Conservation (phyloP, 53 echinoderm and acorn worm genomes). For the Hippasteria phrygiana region DNA sequence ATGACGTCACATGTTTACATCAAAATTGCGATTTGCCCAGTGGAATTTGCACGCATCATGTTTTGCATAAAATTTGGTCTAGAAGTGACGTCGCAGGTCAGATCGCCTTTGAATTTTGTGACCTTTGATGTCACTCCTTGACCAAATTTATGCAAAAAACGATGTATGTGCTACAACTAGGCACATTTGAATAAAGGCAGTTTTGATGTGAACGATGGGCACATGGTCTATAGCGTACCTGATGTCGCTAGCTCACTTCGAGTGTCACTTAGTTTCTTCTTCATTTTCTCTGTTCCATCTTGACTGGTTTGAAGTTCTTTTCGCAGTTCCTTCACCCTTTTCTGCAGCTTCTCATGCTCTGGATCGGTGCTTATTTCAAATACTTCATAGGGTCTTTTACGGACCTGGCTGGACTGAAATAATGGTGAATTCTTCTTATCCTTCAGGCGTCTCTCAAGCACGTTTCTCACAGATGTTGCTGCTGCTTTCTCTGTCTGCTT, state of each 20-base stretch:
- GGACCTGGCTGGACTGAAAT: neutral
- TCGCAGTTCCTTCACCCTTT: neutral
- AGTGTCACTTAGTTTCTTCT: neutral
- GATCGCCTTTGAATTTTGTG: no score
- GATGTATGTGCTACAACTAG: no score
- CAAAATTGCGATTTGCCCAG: no score
- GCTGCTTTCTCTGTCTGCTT: conserved; percentile 12
- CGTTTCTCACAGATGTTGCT: neutral
- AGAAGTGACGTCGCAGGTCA: no score
- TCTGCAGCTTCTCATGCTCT: neutral
- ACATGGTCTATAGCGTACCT: no score
- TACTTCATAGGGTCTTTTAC: conserved; percentile 8
- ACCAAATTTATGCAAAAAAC: no score
- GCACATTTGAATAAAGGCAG: no score
- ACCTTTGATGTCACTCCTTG: no score
- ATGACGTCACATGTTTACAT: no score
- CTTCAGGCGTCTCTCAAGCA: conserved; percentile 18
- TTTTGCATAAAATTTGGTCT: no score
- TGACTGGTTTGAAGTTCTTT: conserved; percentile 7
- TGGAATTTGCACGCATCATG: no score
- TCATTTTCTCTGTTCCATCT: conserved; percentile 12
- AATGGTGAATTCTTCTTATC: neutral
- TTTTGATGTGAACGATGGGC: no score
- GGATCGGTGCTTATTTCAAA: neutral
- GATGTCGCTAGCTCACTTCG: neutral